Conservation (phyloP, 2,113 vertebrate species). For the Pachypanchax playfairii region DNA sequence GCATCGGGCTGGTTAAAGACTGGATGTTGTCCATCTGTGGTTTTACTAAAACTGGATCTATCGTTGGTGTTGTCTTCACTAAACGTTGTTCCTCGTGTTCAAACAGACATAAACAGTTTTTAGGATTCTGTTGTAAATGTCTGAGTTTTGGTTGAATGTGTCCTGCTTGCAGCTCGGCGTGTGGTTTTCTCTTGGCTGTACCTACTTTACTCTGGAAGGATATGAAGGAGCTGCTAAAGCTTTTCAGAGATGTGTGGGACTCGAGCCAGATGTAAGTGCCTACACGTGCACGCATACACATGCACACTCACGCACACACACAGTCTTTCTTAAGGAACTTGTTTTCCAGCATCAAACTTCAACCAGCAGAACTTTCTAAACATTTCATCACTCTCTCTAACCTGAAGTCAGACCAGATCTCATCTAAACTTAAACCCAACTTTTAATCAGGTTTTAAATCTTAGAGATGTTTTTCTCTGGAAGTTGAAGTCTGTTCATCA, state of each 20-base stretch:
- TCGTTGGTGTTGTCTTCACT: background rate
- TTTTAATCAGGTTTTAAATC: too few species aligned
- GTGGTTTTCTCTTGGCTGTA: slow-evolving; percentile 97
- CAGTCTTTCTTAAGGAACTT: background rate
- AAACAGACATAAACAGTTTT: background rate
- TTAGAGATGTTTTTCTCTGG: too few species aligned
- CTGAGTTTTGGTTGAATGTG: background rate
- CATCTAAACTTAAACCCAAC: too few species aligned
- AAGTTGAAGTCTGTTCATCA: too few species aligned
- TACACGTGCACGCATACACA: too few species aligned
- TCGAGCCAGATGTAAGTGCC: slow-evolving; percentile 92
- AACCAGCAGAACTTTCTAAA: too few species aligned
- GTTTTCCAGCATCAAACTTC: background rate
- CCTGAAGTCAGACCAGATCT: too few species aligned
- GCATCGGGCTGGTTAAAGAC: too few species aligned
- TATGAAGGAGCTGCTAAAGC: slow-evolving; percentile 91
- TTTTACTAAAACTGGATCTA: background rate
- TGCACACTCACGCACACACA: slow-evolving; percentile 1
- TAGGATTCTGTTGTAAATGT: too few species aligned
- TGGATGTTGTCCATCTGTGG: too few species aligned
- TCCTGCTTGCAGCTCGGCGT: slow-evolving; percentile 84
- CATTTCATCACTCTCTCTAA: too few species aligned
- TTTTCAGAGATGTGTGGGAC: slow-evolving; percentile 91
- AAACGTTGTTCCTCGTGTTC: background rate
- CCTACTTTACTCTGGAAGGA: slow-evolving; percentile 89